Conservation (phyloP, 30 jellyfish, hydroid and myxozoan genomes). For the Chrysaora quinquecirrha region DNA sequence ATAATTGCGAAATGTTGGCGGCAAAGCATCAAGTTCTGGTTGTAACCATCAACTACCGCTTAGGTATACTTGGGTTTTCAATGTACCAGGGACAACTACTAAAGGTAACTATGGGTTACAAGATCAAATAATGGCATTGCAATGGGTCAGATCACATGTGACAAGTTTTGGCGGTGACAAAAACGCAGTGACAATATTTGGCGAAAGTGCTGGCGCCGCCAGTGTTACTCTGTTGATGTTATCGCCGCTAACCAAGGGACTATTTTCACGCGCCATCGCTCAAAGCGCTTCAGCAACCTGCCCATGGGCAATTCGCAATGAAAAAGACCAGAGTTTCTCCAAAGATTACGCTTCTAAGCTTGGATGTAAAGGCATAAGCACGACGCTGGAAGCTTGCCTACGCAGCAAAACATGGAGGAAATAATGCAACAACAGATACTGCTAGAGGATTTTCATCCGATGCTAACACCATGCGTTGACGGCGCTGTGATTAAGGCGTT, state of each 20-base stretch:
- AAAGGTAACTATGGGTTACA: conserved; percentile 56
- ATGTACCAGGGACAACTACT: conserved; percentile 23
- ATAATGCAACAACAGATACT: conserved; percentile 15
- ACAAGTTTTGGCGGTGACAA: conserved; percentile 49
- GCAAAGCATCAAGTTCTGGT: conserved; percentile 24
- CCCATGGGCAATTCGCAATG: conserved; percentile 18
- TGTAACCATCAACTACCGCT: conserved; percentile 58
- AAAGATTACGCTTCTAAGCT: too few relatives aligned
- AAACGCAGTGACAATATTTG: conserved; percentile 45
- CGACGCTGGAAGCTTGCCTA: conserved; percentile 10
- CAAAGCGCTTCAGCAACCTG: conserved; percentile 34
- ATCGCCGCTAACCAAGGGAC: conserved; percentile 46
- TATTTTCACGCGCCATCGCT: conserved; percentile 46
- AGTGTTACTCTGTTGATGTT: conserved; percentile 32
- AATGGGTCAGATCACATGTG: conserved; percentile 48
- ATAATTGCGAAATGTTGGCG: conserved; percentile 36
- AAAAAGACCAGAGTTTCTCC: background rate
- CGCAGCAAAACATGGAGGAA: conserved; percentile 14
- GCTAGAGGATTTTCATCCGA: background rate
- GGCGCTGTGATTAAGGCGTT: background rate
- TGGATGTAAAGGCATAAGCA: background rate
- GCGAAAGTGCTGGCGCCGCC: conserved; percentile 57
- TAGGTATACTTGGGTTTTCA: conserved; percentile 65
- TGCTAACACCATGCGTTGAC: conserved; percentile 25
- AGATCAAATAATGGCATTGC: conserved; percentile 53